A percentile compares a stretch with the other conserved stretches of the same genome.
These are phyloP conservation scores for Aphelinus certus DNA, from an alignment of 1,140 invertebrate species.

Conservation along the genomic window DNA sequence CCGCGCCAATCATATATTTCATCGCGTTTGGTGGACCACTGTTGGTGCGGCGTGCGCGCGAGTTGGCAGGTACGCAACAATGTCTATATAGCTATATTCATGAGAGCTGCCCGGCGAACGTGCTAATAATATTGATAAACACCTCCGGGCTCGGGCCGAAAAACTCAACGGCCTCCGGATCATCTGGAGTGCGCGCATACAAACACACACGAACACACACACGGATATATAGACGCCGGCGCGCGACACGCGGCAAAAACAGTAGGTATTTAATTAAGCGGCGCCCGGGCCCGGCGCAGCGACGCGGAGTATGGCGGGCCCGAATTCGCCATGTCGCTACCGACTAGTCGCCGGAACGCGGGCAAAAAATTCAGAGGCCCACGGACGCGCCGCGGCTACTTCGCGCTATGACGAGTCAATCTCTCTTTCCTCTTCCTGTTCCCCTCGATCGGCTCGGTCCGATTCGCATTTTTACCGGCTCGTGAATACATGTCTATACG, in stretches of 20 bases:
- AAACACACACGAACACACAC: too few species aligned
- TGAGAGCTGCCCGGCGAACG: constrained; percentile 20
- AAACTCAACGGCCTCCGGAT: too few species aligned
- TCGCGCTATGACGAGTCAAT: constrained; percentile 31
- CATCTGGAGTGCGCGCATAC: too few species aligned
- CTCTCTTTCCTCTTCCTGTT: neutral
- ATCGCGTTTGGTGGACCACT: too few species aligned
- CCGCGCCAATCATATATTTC: too few species aligned
- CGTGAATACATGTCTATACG: too few species aligned
- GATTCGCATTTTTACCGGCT: too few species aligned
- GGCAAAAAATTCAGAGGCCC: constrained; percentile 10
- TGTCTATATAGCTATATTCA: neutral
- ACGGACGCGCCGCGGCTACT: neutral
- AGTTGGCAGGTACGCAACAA: too few species aligned
- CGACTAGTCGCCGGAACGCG: constrained; percentile 29
- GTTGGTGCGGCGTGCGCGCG: too few species aligned
- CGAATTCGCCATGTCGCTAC: constrained; percentile 11
- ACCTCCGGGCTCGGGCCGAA: constrained; percentile 9
- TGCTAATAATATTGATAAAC: constrained; percentile 43
- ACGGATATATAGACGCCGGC: neutral
- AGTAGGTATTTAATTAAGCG: too few species aligned
- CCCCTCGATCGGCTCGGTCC: too few species aligned
- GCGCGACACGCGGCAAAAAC: constrained; percentile 39
- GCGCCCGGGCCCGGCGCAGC: too few species aligned
- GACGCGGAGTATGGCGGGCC: neutral